Percentiles rank a stretch among this genome's conserved stretches.
Evolutionary conservation across 2,113 vertebrate species (phyloP).

Genomic region (Xiphias gladius): DNA sequence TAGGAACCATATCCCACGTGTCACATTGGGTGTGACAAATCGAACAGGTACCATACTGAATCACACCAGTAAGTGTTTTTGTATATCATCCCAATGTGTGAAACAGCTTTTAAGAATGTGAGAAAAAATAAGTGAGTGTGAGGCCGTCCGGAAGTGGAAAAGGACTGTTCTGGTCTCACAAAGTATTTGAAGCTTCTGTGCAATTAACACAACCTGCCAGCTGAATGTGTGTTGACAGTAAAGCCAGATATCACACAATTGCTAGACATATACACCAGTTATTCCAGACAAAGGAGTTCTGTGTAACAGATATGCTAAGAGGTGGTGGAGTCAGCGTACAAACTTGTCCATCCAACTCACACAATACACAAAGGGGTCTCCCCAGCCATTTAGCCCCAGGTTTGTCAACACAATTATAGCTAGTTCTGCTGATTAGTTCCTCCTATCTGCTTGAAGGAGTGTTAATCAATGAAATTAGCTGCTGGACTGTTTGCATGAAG

Average conservation of each 20-base stretch:
- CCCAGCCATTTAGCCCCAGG: constrained; percentile 19
- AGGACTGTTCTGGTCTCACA: constrained; percentile 16
- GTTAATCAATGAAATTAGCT: constrained; percentile 47
- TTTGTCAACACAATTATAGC: constrained; percentile 47
- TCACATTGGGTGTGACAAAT: constrained; percentile 27
- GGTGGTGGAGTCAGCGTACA: constrained; percentile 12
- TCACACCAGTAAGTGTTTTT: constrained; percentile 19
- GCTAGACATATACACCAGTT: constrained; percentile 11
- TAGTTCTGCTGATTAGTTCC: constrained; percentile 44
- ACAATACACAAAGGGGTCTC: constrained; percentile 24
- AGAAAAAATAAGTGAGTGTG: constrained; percentile 39
- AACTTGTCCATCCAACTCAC: constrained; percentile 8
- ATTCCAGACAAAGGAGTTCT: constrained; percentile 51
- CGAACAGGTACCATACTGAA: constrained; percentile 13
- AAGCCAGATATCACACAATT: constrained; percentile 65
- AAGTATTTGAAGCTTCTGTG: constrained; percentile 53
- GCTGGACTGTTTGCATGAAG: constrained; percentile 16
- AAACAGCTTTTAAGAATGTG: constrained; percentile 56
- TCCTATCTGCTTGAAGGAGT: constrained; percentile 27
- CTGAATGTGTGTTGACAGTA: constrained; percentile 67
- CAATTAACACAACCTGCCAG: constrained; percentile 50
- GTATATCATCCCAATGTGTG: constrained; percentile 45
- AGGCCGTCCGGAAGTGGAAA: constrained; percentile 19
- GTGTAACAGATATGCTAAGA: constrained; percentile 50
- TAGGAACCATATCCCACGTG: not conserved